These are phyloP conservation scores for Heliconius eleuchia DNA, from an alignment of 1,140 invertebrate genomes.

Conservation along the genomic window DNA sequence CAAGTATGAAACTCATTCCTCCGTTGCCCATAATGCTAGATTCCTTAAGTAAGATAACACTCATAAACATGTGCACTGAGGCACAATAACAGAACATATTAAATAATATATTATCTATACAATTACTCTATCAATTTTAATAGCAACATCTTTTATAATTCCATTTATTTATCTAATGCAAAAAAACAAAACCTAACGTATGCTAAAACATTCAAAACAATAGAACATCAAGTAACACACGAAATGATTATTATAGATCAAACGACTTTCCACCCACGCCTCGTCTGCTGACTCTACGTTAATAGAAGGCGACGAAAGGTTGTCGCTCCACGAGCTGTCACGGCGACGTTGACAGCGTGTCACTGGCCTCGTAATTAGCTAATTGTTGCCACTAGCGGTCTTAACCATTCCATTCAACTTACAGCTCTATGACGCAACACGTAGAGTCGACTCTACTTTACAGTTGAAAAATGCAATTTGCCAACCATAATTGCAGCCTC, in stretches of 20 bases:
- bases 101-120: no score
- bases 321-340: constrained; percentile 56
- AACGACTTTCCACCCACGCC: constrained; percentile 32
- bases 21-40: no score
- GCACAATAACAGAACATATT: no score
- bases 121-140: no score
- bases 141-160: no score
- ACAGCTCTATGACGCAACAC: constrained; percentile 28
- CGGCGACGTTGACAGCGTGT: constrained; percentile 53
- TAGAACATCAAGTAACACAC: constrained; percentile 20
- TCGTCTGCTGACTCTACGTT: constrained; percentile 46
- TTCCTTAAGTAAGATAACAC: no score
- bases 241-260: constrained; percentile 35
- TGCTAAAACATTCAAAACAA: constrained; percentile 20
- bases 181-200: constrained; percentile 1
- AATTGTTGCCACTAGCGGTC: constrained; percentile 50
- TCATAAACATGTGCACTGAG: no score
- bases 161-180: no score
- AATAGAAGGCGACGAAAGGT: constrained; percentile 62
- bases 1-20: no score
- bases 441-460: constrained; percentile 28
- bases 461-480: constrained; percentile 35
- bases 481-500: constrained; percentile 45
- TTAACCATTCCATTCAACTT: constrained; percentile 21
- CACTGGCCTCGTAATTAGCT: constrained; percentile 61